These are phyloP conservation scores for Botrylloides violaceus DNA, from an alignment of 23 tunicate genomes.

Conservation along the genomic window DNA sequence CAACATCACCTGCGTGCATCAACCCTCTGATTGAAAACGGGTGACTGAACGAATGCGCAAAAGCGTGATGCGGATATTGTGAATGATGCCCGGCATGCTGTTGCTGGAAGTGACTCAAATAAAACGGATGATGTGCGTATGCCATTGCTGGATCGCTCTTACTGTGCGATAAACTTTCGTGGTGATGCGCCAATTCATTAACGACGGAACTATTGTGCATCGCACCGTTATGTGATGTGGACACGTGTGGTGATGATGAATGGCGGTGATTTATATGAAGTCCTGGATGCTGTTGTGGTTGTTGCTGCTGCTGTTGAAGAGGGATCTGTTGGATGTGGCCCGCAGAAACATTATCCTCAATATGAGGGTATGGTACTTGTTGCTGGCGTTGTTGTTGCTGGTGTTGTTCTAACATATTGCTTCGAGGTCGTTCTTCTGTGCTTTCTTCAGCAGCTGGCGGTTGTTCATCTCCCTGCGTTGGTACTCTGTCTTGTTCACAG, in stretches of 20 bases:
- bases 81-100: conserved; percentile 34
- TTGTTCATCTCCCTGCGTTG: neutral
- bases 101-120: conserved; percentile 21
- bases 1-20: conserved; percentile 73
- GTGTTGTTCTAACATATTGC: neutral
- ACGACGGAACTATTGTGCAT: conserved; percentile 9
- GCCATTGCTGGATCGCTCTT: conserved; percentile 17
- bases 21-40: conserved; percentile 84
- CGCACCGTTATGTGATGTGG: conserved; percentile 14
- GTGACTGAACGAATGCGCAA: conserved; percentile 75
- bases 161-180: conserved; percentile 4
- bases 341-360: conserved; percentile 7
- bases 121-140: conserved; percentile 19
- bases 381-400: conserved; percentile 7
- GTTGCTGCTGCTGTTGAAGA: conserved; percentile 7
- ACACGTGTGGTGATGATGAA: conserved; percentile 3
- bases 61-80: conserved; percentile 38
- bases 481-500: conserved; percentile 2
- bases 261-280: neutral
- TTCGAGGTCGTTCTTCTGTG: conserved; percentile 12
- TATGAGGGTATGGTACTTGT: neutral
- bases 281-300: conserved; percentile 2
- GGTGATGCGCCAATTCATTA: neutral
- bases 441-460: neutral
- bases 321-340: neutral